Conservation (phyloP, 2,113 vertebrate species). For the Chiloscyllium plagiosum region DNA sequence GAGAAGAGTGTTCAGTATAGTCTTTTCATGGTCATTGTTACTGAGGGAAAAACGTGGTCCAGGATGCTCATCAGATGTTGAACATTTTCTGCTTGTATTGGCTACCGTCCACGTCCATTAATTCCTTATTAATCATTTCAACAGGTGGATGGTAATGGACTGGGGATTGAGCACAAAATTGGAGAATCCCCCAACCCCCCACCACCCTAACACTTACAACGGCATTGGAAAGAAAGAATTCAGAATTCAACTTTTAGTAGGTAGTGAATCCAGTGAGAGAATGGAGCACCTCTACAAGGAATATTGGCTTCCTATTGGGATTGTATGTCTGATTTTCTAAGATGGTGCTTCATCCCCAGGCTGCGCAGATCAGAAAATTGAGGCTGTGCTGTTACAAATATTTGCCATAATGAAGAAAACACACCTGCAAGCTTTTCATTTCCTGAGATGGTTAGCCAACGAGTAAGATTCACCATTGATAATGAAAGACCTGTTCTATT, state of each 20-base stretch:
- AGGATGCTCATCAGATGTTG: background rate
- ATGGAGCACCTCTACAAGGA: too few species aligned
- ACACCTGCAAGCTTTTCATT: background rate
- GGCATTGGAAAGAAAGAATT: background rate
- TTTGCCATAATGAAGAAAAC: background rate
- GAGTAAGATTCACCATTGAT: background rate
- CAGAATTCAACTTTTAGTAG: background rate
- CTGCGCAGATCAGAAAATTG: too few species aligned
- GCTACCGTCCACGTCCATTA: background rate
- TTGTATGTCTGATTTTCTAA: background rate
- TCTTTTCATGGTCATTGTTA: background rate
- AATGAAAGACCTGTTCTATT: background rate
- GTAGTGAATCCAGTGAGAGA: background rate
- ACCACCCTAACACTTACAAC: background rate
- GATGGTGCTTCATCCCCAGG: background rate
- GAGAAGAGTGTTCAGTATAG: background rate
- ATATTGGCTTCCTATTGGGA: too few species aligned
- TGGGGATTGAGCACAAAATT: background rate
- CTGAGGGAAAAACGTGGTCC: background rate
- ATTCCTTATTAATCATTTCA: background rate
- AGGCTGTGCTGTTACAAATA: background rate
- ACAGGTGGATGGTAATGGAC: background rate
- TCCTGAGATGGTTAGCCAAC: background rate
- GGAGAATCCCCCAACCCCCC: background rate
- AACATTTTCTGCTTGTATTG: background rate